Evolutionary conservation across 1,140 invertebrate species (phyloP).

Genomic region (Drosophila paulistorum): DNA sequence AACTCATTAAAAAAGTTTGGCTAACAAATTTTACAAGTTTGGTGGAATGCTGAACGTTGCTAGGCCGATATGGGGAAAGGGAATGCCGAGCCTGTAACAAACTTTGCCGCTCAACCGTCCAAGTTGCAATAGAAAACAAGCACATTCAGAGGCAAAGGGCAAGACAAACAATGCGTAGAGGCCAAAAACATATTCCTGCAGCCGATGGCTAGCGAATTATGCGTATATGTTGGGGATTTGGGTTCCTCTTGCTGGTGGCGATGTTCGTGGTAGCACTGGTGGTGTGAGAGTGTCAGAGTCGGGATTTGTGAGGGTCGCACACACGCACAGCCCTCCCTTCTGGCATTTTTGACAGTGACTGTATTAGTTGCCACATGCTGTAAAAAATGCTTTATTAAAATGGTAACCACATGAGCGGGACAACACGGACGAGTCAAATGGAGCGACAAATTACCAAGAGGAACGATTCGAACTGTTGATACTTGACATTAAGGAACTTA

Average conservation of each 20-base stretch:
- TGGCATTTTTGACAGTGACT: slow-evolving; percentile 5
- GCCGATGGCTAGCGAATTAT: slow-evolving; percentile 23
- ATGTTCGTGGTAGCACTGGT: background rate
- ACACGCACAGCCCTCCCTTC: background rate
- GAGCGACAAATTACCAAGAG: background rate
- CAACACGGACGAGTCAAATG: background rate
- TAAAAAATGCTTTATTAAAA: slow-evolving; percentile 26
- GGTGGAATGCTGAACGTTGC: slow-evolving; percentile 32
- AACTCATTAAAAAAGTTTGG: slow-evolving; percentile 78
- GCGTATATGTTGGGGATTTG: background rate
- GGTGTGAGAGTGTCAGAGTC: background rate
- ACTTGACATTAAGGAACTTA: background rate
- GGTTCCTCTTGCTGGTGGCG: too few relatives aligned
- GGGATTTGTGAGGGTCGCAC: background rate
- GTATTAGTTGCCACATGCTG: slow-evolving; percentile 22
- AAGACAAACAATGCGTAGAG: slow-evolving; percentile 9
- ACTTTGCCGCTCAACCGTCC: slow-evolving; percentile 24
- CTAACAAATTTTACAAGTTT: slow-evolving; percentile 53
- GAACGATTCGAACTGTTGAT: slow-evolving; percentile 1
- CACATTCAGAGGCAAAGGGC: background rate
- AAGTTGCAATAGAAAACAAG: slow-evolving; percentile 34
- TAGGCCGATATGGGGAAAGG: background rate
- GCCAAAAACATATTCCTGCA: slow-evolving; percentile 6
- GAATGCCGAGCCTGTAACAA: background rate
- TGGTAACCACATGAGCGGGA: slow-evolving; percentile 22